Evolutionary conservation across 2,888 invertebrate species (phyloP), one percentile per base, ranked within the genome.

Genomic region (Arctia plantaginis): DNA sequence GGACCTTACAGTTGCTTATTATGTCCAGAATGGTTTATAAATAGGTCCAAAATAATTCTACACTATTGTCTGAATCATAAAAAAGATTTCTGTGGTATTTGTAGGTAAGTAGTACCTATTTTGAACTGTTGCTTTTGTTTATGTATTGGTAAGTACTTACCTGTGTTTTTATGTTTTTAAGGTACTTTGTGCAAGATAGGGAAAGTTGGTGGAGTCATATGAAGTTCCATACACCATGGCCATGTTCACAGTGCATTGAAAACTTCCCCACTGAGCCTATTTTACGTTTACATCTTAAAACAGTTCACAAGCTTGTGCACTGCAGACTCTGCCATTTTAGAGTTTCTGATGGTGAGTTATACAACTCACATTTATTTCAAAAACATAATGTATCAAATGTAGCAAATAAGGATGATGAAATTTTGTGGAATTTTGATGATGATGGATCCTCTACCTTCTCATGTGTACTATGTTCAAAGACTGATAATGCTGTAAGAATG

Each of bases 41-140:
- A 95, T 77, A 91, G 92, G 74, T 86, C 93, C 0, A 96, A 96
- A 90, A 90, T 96, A 71, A 89, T 95, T 13, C 84, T 96, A 59
- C 96, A 96, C 77, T 96, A 96, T 82, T 89, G 95, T n/a, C 82
- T 96, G n/a, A 95, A 96, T 81, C 96, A 96, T 74, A 94, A 93
- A 76, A 96, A 95, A 83, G 95, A 95, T 79, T 96, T 92, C 80
- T 96, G 96, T 87, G 95, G 96, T 15, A 95, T 96, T 75, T 96
- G 96, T 88, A 93, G 95, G 96, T 95, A 80, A 87, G 89, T 66
- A 30, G 18, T 30, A 10, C 30, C 27, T 27, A 30, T 39, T 62
- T 41, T 41, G 15, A 39, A 13, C 8, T 18, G 55, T 35, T 55
- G 30, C 12, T 66, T 23, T 66, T 13, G 20, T 65, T 20, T 33